These are phyloP conservation scores for Candidula unifasciata DNA, from an alignment of 2,888 invertebrate genomes.

Conservation along the genomic window DNA sequence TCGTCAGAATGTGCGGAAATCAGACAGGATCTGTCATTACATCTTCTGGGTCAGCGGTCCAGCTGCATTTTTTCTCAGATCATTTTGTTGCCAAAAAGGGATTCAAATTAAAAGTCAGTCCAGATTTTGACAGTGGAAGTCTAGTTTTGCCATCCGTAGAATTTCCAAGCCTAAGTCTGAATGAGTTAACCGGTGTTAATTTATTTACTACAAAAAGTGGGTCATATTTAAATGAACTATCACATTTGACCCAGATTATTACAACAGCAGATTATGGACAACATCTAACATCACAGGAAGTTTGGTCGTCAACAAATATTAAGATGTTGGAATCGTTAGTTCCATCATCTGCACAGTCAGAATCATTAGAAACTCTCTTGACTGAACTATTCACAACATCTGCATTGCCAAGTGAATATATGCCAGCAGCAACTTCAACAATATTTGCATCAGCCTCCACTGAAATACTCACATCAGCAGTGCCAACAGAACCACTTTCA, in stretches of 20 bases:
- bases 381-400: too few relatives aligned
- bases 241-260: background rate
- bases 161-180: background rate
- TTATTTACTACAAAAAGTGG: background rate
- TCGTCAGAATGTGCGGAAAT: slow-evolving; percentile 24
- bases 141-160: background rate
- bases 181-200: background rate
- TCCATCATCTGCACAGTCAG: background rate
- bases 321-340: background rate
- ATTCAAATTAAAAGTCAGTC: slow-evolving; percentile 28
- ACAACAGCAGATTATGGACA: too few relatives aligned
- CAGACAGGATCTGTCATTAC: background rate
- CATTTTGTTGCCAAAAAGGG: slow-evolving; percentile 16
- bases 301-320: background rate
- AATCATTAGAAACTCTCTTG: too few relatives aligned
- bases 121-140: background rate
- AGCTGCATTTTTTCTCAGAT: slow-evolving; percentile 12
- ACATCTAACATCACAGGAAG: background rate
- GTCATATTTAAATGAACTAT: background rate
- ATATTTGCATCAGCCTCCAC: background rate
- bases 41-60: slow-evolving; percentile 14
- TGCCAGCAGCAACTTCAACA: background rate
- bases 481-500: background rate
- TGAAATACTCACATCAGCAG: background rate
- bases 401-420: background rate